Evolutionary conservation across 2,888 invertebrate species (phyloP).

Genomic region (Tuta absoluta): DNA sequence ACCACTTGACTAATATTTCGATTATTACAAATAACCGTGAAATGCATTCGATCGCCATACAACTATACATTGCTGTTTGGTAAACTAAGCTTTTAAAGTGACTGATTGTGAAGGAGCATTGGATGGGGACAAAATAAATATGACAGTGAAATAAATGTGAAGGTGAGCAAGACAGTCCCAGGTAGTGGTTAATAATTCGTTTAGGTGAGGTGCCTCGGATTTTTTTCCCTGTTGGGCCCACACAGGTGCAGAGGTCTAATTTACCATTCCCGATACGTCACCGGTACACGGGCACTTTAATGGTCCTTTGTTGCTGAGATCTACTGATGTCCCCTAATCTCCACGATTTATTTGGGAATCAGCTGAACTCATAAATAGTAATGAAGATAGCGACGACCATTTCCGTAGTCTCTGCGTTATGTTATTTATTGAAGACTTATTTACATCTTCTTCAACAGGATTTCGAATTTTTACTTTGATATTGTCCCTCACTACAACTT

Average conservation of each 20-base stretch:
- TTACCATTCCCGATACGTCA: slow-evolving; percentile 74
- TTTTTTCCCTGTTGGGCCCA: slow-evolving; percentile 71
- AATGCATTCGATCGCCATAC: slow-evolving; percentile 35
- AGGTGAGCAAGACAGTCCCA: slow-evolving; percentile 60
- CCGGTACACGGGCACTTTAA: slow-evolving; percentile 58
- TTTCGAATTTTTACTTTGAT: not conserved
- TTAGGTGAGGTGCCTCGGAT: slow-evolving; percentile 76
- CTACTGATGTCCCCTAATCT: slow-evolving; percentile 47
- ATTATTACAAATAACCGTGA: slow-evolving; percentile 69
- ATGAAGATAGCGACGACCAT: not conserved
- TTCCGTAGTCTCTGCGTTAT: slow-evolving; percentile 15
- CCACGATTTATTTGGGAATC: slow-evolving; percentile 45
- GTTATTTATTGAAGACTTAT: not conserved
- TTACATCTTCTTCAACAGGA: not conserved
- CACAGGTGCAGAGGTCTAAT: slow-evolving; percentile 78
- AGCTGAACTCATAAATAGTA: slow-evolving; percentile 30
- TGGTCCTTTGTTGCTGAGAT: slow-evolving; percentile 57
- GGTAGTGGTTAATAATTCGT: slow-evolving; percentile 80
- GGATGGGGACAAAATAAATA: slow-evolving; percentile 36
- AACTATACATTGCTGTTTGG: slow-evolving; percentile 43
- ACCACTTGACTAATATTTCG: slow-evolving; percentile 77
- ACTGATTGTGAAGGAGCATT: slow-evolving; percentile 39
- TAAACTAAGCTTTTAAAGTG: not conserved
- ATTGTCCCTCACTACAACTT: no score
- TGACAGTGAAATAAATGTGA: slow-evolving; percentile 35